phyloP scores from a whole-genome alignment of 2,113 vertebrate species.

The Spea bombifrons region DNA sequence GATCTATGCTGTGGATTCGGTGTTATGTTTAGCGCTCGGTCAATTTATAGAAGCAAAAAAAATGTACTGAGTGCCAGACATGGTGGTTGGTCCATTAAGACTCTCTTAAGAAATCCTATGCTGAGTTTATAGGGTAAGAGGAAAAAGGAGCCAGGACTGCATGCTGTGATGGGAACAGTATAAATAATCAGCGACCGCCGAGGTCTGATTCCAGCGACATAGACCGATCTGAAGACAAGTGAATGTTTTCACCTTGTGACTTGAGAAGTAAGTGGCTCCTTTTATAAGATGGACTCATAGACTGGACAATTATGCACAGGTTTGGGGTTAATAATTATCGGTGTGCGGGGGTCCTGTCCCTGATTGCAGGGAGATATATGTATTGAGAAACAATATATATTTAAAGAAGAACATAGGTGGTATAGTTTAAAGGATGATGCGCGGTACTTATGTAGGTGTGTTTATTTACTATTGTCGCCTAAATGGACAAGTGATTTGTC shows the following conservation, averaged over 20 bases:
- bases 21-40: background rate
- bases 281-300: background rate
- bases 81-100: constrained; percentile 25
- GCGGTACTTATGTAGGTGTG: too few species aligned
- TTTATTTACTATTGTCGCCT: too few species aligned
- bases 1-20: background rate
- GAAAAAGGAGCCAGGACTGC: constrained; percentile 38
- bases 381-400: too few species aligned
- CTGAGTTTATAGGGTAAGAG: constrained; percentile 39
- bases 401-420: too few species aligned
- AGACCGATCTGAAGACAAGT: constrained; percentile 18
- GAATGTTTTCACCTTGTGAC: constrained; percentile 27
- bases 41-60: background rate
- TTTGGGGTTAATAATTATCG: too few species aligned
- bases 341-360: too few species aligned
- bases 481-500: too few species aligned
- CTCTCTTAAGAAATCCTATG: constrained; percentile 29
- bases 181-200: constrained; percentile 39
- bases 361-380: too few species aligned
- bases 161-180: constrained; percentile 44
- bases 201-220: constrained; percentile 20
- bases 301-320: background rate
- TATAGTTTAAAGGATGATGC: too few species aligned
- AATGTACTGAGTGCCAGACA: background rate
- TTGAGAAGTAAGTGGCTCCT: constrained; percentile 27